Evolutionary conservation across 2,888 invertebrate genomes (phyloP).

Genomic region (Blastobasis lacticolella): DNA sequence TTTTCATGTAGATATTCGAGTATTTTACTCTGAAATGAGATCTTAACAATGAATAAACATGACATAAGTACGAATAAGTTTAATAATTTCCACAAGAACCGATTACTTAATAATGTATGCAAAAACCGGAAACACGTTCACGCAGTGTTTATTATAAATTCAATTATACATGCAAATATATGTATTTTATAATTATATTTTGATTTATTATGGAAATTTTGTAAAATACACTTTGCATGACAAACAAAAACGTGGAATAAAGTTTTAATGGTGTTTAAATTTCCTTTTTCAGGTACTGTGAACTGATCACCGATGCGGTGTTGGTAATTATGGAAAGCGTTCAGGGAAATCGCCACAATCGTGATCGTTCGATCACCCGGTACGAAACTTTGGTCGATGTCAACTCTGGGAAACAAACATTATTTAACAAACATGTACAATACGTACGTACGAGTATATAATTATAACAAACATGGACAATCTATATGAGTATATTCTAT

Average conservation of each 20-base stretch:
- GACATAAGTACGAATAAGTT: no score
- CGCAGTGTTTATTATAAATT: constrained; percentile 22
- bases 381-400: no score
- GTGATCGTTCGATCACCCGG: no score
- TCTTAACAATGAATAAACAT: no score
- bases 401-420: no score
- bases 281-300: constrained; percentile 33
- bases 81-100: no score
- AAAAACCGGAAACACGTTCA: constrained; percentile 17
- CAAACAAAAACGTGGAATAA: neutral
- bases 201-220: constrained; percentile 31
- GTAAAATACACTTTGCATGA: constrained; percentile 15
- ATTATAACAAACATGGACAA: no score
- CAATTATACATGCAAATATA: constrained; percentile 32
- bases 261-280: neutral
- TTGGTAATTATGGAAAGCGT: constrained; percentile 4
- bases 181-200: constrained; percentile 3
- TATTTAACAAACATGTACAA: no score
- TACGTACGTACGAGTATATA: no score
- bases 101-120: neutral
- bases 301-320: constrained; percentile 5
- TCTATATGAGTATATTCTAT: no score
- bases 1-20: no score
- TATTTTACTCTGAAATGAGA: no score
- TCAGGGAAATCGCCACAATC: constrained; percentile 7